These are phyloP conservation scores for Myotis findleyi DNA, from an alignment of 2,797 vertebrate species.

Conservation along the genomic window DNA sequence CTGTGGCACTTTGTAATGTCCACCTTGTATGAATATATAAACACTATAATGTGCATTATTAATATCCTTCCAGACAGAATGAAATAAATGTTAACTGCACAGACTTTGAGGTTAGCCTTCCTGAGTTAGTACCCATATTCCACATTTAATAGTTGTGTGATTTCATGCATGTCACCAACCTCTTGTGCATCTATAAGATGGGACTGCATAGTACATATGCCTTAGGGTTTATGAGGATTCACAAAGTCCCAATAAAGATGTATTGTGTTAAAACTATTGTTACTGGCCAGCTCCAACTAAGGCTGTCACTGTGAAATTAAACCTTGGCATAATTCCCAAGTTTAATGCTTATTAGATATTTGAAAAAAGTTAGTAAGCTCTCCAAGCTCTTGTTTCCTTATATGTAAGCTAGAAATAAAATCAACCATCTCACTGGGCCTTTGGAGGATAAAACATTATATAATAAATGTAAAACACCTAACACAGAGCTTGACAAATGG, in stretches of 20 bases:
- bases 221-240: background rate
- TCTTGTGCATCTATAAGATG: background rate
- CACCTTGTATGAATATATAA: background rate
- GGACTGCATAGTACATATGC: background rate
- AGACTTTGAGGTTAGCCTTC: background rate
- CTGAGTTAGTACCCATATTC: background rate
- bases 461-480: conserved; percentile 81
- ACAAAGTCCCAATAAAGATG: conserved; percentile 31
- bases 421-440: conserved; percentile 64
- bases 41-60: background rate
- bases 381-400: conserved; percentile 55
- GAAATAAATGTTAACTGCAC: background rate
- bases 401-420: conserved; percentile 66
- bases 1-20: background rate
- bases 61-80: background rate
- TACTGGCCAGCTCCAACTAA: conserved; percentile 13
- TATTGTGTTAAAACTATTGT: conserved; percentile 50
- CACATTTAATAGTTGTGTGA: background rate
- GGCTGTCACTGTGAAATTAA: conserved; percentile 56
- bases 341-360: conserved; percentile 57
- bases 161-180: background rate
- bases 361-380: conserved; percentile 40
- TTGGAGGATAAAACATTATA: conserved; percentile 78
- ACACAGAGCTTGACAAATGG: conserved; percentile 72
- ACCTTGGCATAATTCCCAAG: conserved; percentile 47